phyloP scores from a whole-genome alignment of 2,888 invertebrate genomes.

The Willowsia nigromaculata region DNA sequence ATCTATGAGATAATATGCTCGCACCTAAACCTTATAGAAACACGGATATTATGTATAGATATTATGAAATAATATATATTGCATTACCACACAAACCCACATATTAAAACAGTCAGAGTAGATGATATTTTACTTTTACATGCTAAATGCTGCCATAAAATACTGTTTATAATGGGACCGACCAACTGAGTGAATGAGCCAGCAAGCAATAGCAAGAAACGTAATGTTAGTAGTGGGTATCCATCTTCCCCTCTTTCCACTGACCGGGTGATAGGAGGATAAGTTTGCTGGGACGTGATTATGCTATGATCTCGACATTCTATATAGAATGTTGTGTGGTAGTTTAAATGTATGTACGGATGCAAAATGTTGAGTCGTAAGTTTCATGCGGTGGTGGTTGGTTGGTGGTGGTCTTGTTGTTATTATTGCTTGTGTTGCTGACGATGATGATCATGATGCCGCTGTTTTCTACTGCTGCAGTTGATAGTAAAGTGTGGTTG shows the following conservation, averaged over 20 bases:
- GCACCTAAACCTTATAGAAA: too few species aligned
- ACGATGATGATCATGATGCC: constrained; percentile 16
- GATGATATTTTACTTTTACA: constrained; percentile 42
- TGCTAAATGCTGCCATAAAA: constrained; percentile 65
- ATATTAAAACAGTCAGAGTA: constrained; percentile 48
- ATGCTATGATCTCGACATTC: background rate
- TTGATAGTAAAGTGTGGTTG: constrained; percentile 27
- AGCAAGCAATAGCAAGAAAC: background rate
- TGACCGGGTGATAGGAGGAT: background rate
- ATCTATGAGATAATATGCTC: background rate
- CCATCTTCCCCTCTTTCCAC: background rate
- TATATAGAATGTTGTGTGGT: background rate
- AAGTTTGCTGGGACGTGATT: background rate
- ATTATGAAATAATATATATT: background rate
- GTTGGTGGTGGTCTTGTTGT: constrained; percentile 37
- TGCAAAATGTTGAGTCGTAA: constrained; percentile 42
- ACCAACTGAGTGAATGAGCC: constrained; percentile 26
- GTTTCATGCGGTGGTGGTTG: constrained; percentile 42
- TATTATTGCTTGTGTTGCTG: constrained; percentile 27
- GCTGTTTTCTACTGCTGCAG: background rate
- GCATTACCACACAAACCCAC: constrained; percentile 37
- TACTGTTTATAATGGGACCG: constrained; percentile 38
- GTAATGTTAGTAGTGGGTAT: background rate
- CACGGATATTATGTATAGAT: background rate
- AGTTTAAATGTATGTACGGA: background rate